phyloP scores from a whole-genome alignment of 1,140 invertebrate species.

The Laupala kohalensis region DNA sequence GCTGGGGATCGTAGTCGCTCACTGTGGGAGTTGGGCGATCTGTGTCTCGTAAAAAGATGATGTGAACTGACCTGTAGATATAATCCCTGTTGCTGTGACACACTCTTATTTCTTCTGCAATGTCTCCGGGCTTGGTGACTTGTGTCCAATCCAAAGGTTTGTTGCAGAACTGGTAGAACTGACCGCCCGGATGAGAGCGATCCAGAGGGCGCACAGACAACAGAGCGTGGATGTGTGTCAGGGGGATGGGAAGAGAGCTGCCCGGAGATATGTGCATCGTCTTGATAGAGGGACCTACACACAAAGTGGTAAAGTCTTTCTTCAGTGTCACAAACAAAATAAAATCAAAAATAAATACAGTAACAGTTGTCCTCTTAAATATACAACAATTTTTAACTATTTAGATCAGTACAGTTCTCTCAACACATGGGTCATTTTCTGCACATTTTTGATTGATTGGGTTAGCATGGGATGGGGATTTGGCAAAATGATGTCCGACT shows the following conservation, averaged over 20 bases:
- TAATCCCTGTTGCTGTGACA: slow-evolving; percentile 31
- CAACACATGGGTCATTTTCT: too few relatives aligned
- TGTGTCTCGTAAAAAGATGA: neutral
- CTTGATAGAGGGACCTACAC: neutral
- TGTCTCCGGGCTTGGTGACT: slow-evolving; percentile 41
- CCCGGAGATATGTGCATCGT: slow-evolving; percentile 22
- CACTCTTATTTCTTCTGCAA: slow-evolving; percentile 33
- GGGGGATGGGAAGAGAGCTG: slow-evolving; percentile 43
- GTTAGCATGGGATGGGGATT: too few relatives aligned
- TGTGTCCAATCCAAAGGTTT: slow-evolving; percentile 49
- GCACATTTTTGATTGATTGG: too few relatives aligned
- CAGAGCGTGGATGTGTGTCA: slow-evolving; percentile 43
- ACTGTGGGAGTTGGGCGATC: too few relatives aligned
- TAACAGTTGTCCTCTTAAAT: too few relatives aligned
- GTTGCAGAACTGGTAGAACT: slow-evolving; percentile 42
- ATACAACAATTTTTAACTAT: too few relatives aligned
- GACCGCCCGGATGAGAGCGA: slow-evolving; percentile 20
- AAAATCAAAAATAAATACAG: too few relatives aligned
- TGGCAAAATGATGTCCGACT: too few relatives aligned
- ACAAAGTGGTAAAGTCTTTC: too few relatives aligned
- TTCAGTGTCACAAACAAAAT: too few relatives aligned
- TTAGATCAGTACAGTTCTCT: too few relatives aligned
- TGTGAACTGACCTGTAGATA: slow-evolving; percentile 26
- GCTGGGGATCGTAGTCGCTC: too few relatives aligned
- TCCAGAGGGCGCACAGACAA: slow-evolving; percentile 44